Percentiles rank a stretch among this genome's conserved stretches.
phyloP scores from a whole-genome alignment of 2,888 invertebrate species.

The Caenorhabditis drosophilae region DNA sequence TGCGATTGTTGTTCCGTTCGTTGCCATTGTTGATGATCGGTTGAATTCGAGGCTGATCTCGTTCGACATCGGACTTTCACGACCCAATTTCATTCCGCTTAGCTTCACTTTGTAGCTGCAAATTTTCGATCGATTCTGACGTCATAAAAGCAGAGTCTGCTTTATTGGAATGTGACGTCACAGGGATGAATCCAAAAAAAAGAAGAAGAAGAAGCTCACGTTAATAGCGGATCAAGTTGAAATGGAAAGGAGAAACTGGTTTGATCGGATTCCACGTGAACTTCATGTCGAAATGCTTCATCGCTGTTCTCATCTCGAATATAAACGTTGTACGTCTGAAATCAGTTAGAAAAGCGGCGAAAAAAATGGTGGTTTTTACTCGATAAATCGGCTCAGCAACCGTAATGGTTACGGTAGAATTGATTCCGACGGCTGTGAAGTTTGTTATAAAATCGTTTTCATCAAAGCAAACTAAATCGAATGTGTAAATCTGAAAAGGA shows the following conservation, averaged over 20 bases:
- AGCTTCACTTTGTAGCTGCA: slow-evolving; percentile 31
- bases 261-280: slow-evolving; percentile 16
- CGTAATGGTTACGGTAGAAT: slow-evolving; percentile 29
- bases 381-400: slow-evolving; percentile 20
- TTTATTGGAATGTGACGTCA: too few relatives aligned
- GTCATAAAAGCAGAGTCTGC: too few relatives aligned
- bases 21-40: background rate
- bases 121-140: background rate
- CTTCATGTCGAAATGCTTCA: slow-evolving; percentile 24
- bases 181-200: too few relatives aligned
- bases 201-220: slow-evolving; percentile 8
- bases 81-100: slow-evolving; percentile 21
- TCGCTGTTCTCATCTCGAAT: slow-evolving; percentile 23
- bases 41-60: slow-evolving; percentile 13
- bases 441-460: slow-evolving; percentile 25
- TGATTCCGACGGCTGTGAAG: slow-evolving; percentile 22
- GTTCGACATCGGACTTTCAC: slow-evolving; percentile 21
- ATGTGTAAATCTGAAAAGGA: slow-evolving; percentile 13
- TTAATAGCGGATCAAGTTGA: slow-evolving; percentile 22
- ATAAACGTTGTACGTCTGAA: slow-evolving; percentile 32
- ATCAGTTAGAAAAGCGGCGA: background rate
- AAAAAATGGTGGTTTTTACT: slow-evolving; percentile 4
- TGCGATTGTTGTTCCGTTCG: slow-evolving; percentile 4
- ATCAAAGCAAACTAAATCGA: slow-evolving; percentile 31
- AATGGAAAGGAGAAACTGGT: slow-evolving; percentile 26